Evolutionary conservation across 2,797 vertebrate genomes (phyloP), one percentile per base, ranked within the genome.

Genomic region (Eutrigla gurnardus): DNA sequence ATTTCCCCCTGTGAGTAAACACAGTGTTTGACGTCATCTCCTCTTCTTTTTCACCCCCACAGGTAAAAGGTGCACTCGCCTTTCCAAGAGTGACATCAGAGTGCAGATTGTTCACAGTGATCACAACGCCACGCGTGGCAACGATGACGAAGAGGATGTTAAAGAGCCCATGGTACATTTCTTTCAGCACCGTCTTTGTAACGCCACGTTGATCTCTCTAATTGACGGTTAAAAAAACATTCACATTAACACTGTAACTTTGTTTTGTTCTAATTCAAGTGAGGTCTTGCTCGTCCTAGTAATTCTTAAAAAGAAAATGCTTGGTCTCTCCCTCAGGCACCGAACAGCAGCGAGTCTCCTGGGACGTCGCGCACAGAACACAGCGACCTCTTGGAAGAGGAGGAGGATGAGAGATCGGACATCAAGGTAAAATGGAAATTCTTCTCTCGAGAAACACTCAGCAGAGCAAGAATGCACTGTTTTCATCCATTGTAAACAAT

Each of bases 61-160:
- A 95, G 93, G 92, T 78, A 95, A 96, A 91, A 94, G 93, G 64
- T 95, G 95, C 67, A 95, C 94, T 3, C 95, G 95, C 42, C 94
- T 96, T 69, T 96, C 96, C 71, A 96, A 97, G 86, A 95, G 95
- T 47, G 96, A 96, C 87, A 96, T 96, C 86, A 91, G 96, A 70
- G 95, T 97, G 50, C 95, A 93, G 85, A 96, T 97, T 55, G 95
- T 95, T 37, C 95, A 96, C 79, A 96, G 95, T 12, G 96, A 96
- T 57, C 95, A 96, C 85, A 96, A 94, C 6, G 94, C 96, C 35
- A 94, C 95, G 39, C 94, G 95, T 9, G 87, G 94, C 62, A 96
- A 95, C 0, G 96, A 97, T 13, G 94, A 96, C 1, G 96, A 97
- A 73, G 95, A 95, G 80, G 96, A 96, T 13, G 91, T 92, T 42